Percentiles rank a stretch among this genome's conserved stretches.
Conservation (phyloP, 2,113 vertebrate genomes). For the Rhabdornis inornatus region DNA sequence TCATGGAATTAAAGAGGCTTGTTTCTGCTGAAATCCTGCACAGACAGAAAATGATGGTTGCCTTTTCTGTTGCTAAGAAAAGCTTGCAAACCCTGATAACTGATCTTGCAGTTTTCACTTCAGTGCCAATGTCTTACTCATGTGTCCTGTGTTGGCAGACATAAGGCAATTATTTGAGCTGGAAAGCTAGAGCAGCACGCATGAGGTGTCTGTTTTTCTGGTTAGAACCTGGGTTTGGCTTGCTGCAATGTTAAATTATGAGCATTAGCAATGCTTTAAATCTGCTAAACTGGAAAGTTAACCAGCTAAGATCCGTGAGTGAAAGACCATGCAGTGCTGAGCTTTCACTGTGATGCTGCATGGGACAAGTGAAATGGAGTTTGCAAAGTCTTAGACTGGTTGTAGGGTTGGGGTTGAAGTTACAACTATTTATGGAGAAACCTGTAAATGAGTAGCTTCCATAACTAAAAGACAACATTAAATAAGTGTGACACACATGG, state of each 20-base stretch:
- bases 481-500: neutral
- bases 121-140: conserved; percentile 26
- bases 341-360: neutral
- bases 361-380: neutral
- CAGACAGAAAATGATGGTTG: neutral
- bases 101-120: neutral
- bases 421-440: neutral
- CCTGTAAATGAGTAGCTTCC: neutral
- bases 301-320: neutral
- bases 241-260: neutral
- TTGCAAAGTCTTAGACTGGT: neutral
- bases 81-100: neutral
- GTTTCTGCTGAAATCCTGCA: neutral
- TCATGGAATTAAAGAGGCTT: neutral
- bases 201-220: conserved; percentile 41
- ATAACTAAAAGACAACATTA: neutral
- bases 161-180: neutral
- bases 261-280: neutral
- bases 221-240: conserved; percentile 22
- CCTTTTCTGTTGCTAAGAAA: conserved; percentile 10
- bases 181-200: neutral
- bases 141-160: conserved; percentile 10
- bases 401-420: neutral
- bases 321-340: neutral
- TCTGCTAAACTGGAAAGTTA: neutral